A percentile compares a stretch with the other conserved stretches of the same genome.
Evolutionary conservation across 2,888 invertebrate species (phyloP).

Genomic region (Heliconius ethilla): DNA sequence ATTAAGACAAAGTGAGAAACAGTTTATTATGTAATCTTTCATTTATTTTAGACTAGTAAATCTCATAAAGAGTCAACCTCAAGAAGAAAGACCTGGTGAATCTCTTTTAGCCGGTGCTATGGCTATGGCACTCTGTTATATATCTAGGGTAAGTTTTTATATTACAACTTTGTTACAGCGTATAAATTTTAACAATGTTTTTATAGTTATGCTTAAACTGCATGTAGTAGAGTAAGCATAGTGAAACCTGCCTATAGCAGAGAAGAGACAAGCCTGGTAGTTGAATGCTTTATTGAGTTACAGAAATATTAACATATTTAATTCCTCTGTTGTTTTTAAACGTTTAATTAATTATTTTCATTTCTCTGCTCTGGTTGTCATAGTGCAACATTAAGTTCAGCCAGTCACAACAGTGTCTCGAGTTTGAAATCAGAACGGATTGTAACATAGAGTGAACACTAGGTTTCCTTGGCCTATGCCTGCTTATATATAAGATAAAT

Average conservation of each 20-base stretch:
- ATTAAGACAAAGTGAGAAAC: not conserved
- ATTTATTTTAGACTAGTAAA: conserved; percentile 69
- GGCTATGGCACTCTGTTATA: conserved; percentile 94
- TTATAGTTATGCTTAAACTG: too few relatives aligned
- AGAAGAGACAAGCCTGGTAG: too few relatives aligned
- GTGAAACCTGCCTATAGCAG: too few relatives aligned
- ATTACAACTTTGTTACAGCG: not conserved
- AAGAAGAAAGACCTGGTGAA: conserved; percentile 83
- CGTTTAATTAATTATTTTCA: not conserved
- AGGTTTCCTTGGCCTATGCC: not conserved
- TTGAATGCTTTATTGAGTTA: too few relatives aligned
- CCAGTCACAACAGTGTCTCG: too few relatives aligned
- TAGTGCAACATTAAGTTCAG: not conserved
- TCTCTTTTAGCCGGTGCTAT: conserved; percentile 94
- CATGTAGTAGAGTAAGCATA: too few relatives aligned
- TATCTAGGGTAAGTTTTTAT: conserved; percentile 82
- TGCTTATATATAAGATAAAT: too few relatives aligned
- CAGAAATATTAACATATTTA: too few relatives aligned
- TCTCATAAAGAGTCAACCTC: conserved; percentile 73
- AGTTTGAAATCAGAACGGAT: too few relatives aligned
- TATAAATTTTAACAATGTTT: not conserved
- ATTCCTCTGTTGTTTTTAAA: too few relatives aligned
- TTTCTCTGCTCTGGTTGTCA: not conserved
- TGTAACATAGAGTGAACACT: too few relatives aligned
- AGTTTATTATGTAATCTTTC: conserved; percentile 1